Conservation (phyloP, 2,113 vertebrate species). For the Tretioscincus oriximinensis region DNA sequence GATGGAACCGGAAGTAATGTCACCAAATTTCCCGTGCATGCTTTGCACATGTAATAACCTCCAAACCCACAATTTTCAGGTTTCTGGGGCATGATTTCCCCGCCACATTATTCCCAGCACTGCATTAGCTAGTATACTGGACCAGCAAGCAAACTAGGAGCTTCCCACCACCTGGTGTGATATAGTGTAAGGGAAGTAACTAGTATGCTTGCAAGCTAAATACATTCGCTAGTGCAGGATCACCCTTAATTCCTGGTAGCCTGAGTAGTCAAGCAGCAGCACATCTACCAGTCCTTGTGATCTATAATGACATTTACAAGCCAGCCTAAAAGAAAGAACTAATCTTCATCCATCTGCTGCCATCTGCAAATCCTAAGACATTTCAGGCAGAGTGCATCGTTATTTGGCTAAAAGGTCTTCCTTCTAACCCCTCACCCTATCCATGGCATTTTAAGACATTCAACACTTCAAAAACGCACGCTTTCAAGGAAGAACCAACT, state of each 20-base stretch:
- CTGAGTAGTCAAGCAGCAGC: constrained; percentile 46
- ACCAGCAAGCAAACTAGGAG: too few species aligned
- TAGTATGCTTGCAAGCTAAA: too few species aligned
- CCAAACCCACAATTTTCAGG: too few species aligned
- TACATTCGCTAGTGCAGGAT: not conserved
- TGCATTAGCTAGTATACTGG: too few species aligned
- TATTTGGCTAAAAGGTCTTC: not conserved
- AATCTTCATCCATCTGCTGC: constrained; percentile 52
- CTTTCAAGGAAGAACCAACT: not conserved
- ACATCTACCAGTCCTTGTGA: constrained; percentile 35
- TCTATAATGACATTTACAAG: constrained; percentile 41
- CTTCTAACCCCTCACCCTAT: not conserved
- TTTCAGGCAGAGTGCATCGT: constrained; percentile 17
- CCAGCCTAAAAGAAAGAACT: constrained; percentile 53
- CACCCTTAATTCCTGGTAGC: constrained; percentile 52
- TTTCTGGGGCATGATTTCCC: too few species aligned
- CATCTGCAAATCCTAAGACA: constrained; percentile 7
- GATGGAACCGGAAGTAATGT: too few species aligned
- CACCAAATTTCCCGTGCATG: too few species aligned
- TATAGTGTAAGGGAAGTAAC: too few species aligned
- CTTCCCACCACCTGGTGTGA: too few species aligned
- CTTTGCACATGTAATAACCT: too few species aligned
- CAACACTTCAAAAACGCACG: not conserved
- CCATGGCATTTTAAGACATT: not conserved
- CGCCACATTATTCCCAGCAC: too few species aligned